Conservation (phyloP, 2,113 vertebrate genomes). For the Ctenodactylus gundi region DNA sequence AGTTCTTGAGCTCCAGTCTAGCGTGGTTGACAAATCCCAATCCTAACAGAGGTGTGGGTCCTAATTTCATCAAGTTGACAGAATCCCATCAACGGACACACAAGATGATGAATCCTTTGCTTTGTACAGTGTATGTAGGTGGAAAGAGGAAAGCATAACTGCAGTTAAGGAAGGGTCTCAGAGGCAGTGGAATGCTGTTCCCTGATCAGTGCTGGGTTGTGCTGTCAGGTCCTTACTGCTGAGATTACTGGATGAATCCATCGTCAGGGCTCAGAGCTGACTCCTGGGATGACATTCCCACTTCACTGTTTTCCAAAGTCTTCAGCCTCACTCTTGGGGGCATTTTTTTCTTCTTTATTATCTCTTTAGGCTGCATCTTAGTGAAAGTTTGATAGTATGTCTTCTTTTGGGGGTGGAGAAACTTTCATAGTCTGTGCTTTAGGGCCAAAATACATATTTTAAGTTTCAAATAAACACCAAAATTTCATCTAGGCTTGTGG, state of each 20-base stretch:
- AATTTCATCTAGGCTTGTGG: neutral
- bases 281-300: neutral
- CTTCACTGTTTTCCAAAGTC: neutral
- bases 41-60: no score
- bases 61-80: no score
- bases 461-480: constrained; percentile 6
- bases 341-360: neutral
- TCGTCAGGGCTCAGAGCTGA: neutral
- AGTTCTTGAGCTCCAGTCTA: no score
- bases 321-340: neutral
- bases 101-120: no score
- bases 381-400: neutral
- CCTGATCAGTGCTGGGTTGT: neutral
- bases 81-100: no score
- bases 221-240: neutral
- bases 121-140: neutral
- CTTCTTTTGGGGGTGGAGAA: neutral
- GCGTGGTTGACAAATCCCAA: no score
- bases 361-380: neutral
- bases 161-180: neutral
- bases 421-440: neutral
- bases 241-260: neutral
- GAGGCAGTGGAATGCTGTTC: neutral
- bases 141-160: neutral
- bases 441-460: neutral